Evolutionary conservation across 2,888 invertebrate genomes (phyloP).

Genomic region (Callyntrura guangdongensis): DNA sequence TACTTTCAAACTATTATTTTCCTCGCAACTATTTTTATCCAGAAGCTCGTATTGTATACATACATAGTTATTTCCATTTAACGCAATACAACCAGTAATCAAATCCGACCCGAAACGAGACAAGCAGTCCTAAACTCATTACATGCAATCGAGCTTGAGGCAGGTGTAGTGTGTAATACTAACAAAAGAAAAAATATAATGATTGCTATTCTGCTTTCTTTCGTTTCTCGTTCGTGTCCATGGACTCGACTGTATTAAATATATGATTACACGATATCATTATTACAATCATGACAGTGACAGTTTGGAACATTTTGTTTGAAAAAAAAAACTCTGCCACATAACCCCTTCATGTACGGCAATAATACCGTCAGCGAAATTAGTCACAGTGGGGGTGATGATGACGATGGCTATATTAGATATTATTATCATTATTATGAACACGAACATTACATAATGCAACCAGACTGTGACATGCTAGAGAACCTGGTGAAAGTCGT

Average conservation of each 20-base stretch:
- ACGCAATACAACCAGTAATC: no score
- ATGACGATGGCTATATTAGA: not conserved
- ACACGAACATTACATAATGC: not conserved
- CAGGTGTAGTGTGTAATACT: not conserved
- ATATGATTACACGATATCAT: constrained; percentile 4
- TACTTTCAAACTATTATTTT: no score
- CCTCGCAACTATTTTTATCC: no score
- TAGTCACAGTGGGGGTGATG: not conserved
- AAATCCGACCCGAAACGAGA: no score
- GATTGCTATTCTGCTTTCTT: not conserved
- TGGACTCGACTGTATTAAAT: not conserved
- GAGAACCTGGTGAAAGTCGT: not conserved
- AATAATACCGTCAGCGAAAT: not conserved
- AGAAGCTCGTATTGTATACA: no score
- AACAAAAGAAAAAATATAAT: not conserved
- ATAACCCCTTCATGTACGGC: not conserved
- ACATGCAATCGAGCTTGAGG: constrained; percentile 13
- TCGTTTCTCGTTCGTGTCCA: not conserved
- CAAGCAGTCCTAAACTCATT: not conserved
- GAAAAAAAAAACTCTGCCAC: not conserved
- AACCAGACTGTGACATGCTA: not conserved
- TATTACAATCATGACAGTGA: not conserved
- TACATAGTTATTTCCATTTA: no score
- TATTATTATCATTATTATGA: not conserved
- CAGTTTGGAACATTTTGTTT: not conserved